Conservation (phyloP, 1,140 invertebrate genomes). For the Philotrypesis tridentata region DNA sequence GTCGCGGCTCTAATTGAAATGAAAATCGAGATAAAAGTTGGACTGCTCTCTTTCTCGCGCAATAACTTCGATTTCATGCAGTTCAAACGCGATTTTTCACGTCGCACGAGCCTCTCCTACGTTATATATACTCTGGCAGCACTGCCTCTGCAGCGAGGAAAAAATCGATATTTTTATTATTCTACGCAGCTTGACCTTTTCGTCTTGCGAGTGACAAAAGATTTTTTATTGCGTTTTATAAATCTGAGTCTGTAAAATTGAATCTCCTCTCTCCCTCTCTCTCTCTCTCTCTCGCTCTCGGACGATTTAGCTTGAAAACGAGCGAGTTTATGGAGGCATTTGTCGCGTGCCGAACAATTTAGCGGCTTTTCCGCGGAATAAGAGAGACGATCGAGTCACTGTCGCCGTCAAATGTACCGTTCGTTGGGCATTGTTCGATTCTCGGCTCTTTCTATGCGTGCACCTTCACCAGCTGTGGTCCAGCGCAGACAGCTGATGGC, state of each 20-base stretch:
- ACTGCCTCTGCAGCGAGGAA: no score
- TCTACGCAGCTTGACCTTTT: background rate
- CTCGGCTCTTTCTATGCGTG: constrained; percentile 22
- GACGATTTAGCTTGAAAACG: background rate
- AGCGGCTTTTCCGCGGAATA: constrained; percentile 48
- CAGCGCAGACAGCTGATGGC: constrained; percentile 70
- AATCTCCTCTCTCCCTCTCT: no score
- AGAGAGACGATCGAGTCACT: background rate
- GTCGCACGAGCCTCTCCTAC: background rate
- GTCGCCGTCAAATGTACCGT: constrained; percentile 47
- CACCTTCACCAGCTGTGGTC: constrained; percentile 67
- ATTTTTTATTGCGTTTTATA: constrained; percentile 17
- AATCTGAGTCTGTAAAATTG: constrained; percentile 9
- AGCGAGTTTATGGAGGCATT: constrained; percentile 17
- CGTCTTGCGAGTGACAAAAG: constrained; percentile 8
- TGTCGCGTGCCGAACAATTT: constrained; percentile 19
- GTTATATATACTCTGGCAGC: no score
- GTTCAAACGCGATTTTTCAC: constrained; percentile 6
- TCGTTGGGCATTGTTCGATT: constrained; percentile 27
- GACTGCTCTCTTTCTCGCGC: no score
- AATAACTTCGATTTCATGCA: constrained; percentile 4
- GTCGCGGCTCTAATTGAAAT: background rate
- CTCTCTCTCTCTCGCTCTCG: no score
- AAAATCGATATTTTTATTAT: no score
- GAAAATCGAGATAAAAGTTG: background rate